A percentile compares a stretch with the other conserved stretches of the same genome.
Evolutionary conservation across 1,140 invertebrate species (phyloP).

Genomic region (Hylyphantes graminicola): DNA sequence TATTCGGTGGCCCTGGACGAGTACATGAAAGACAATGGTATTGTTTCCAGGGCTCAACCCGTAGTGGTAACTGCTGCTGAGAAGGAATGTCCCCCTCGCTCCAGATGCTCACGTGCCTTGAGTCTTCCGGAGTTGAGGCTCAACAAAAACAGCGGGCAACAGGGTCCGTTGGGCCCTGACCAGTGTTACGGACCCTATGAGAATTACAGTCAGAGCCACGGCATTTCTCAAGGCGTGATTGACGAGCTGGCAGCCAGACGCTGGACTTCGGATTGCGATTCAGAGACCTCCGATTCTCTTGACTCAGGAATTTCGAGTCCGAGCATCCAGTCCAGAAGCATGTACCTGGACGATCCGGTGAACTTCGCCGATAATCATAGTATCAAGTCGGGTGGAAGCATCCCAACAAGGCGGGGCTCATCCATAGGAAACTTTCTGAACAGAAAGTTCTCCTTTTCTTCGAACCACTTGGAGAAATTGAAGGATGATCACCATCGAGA

Average conservation of each 20-base stretch:
- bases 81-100: not conserved
- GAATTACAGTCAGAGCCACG: not conserved
- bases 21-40: constrained; percentile 43
- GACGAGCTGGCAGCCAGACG: constrained; percentile 36
- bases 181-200: constrained; percentile 9
- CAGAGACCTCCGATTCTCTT: constrained; percentile 43
- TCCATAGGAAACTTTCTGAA: constrained; percentile 42
- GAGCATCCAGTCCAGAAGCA: constrained; percentile 46
- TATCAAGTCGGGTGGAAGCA: not conserved
- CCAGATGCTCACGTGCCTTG: constrained; percentile 4
- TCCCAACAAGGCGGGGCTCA: not conserved
- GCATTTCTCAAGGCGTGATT: constrained; percentile 10
- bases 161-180: not conserved
- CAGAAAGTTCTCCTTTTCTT: constrained; percentile 37
- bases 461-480: constrained; percentile 25
- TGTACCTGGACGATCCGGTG: constrained; percentile 3
- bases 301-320: constrained; percentile 55
- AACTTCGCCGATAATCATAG: not conserved
- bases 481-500: constrained; percentile 1
- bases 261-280: constrained; percentile 53
- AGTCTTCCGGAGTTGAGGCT: constrained; percentile 36
- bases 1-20: constrained; percentile 39
- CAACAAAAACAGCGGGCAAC: not conserved
- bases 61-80: constrained; percentile 27
- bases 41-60: constrained; percentile 37